Base-by-base conservation (phyloP, 2,113 vertebrate species). In the Lepus europaeus region DNA sequence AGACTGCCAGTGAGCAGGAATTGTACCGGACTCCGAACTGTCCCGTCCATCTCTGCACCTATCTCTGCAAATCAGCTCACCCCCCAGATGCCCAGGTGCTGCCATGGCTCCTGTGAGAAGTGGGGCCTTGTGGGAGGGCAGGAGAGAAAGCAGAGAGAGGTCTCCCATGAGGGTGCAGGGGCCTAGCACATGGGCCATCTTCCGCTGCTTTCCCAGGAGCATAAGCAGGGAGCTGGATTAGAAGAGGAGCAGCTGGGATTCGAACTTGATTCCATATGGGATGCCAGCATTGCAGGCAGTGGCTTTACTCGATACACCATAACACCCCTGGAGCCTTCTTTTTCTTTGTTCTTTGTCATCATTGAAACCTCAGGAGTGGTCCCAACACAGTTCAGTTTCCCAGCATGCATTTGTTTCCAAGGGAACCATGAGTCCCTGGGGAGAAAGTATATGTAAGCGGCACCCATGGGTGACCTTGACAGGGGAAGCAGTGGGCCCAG, bases 401-500 rank as follows among this genome's bases (percentile, higher is more conserved):
- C 63, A n/a, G 27, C 31, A 84, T 70, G 61, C 36, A 19, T 5
- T 7, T 36, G 17, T 68, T 76, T 81, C 59, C 3, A 3, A 19
- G 33, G 49, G 29, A 83, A 19, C 49, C 4, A 1, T 36, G 63
- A 29, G 31, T 36, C 29, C 33, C 36, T 22, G 69, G 22, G 22
- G 45, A 45, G 45, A 45, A 53, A 22, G 31, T 17, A 19, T 6
- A 74, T n/a, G 25, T 31, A 23, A 53, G 61, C 31, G 1, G 23
- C 31, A 2, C 31, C 79, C 1, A 2, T 2, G 14, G 7, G 9
- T 3, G 20, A n/a, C 33, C 29, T 83, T n/a, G 10, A 0, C 27
- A 27, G 45, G 59, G 64, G 39, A 22, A 9, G 23, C 68, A 19
- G 11, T 0, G 13, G 64, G 31, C 66, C 66, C 11, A 29, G 74